Conservation (phyloP, 2,113 vertebrate genomes). For the Lagopus leucura region DNA sequence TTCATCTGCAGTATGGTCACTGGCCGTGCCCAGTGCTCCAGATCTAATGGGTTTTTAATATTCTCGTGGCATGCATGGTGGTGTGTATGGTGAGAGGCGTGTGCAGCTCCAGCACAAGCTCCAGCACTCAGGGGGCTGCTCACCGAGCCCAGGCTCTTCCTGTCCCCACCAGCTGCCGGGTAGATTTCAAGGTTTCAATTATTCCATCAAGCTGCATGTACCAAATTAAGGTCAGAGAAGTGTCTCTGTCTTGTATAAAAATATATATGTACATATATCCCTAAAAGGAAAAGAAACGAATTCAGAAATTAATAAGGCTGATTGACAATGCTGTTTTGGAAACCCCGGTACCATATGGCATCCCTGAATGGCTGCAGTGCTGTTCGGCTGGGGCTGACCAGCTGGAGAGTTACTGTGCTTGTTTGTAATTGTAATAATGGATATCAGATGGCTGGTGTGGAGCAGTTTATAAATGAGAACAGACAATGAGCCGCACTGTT, state of each 20-base stretch:
- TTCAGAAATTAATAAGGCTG: constrained; percentile 76
- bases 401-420: constrained; percentile 76
- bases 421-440: constrained; percentile 78
- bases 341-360: constrained; percentile 77
- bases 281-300: constrained; percentile 70
- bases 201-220: constrained; percentile 51
- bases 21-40: constrained; percentile 29
- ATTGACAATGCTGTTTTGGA: constrained; percentile 75
- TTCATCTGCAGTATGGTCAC: constrained; percentile 38
- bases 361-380: constrained; percentile 73
- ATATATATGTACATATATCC: constrained; percentile 27
- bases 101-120: constrained; percentile 54
- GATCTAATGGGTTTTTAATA: constrained; percentile 64
- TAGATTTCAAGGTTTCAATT: constrained; percentile 56
- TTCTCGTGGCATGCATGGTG: constrained; percentile 39
- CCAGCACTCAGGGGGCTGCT: constrained; percentile 36
- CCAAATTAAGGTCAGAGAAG: constrained; percentile 45
- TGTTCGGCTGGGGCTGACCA: constrained; percentile 74
- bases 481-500: constrained; percentile 77
- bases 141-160: constrained; percentile 18
- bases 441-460: constrained; percentile 77
- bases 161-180: constrained; percentile 49
- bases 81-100: constrained; percentile 35
- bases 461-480: constrained; percentile 76
- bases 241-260: constrained; percentile 47